These are phyloP conservation scores for Parapsyche elsis DNA, from an alignment of 1,140 invertebrate genomes.

Conservation along the genomic window DNA sequence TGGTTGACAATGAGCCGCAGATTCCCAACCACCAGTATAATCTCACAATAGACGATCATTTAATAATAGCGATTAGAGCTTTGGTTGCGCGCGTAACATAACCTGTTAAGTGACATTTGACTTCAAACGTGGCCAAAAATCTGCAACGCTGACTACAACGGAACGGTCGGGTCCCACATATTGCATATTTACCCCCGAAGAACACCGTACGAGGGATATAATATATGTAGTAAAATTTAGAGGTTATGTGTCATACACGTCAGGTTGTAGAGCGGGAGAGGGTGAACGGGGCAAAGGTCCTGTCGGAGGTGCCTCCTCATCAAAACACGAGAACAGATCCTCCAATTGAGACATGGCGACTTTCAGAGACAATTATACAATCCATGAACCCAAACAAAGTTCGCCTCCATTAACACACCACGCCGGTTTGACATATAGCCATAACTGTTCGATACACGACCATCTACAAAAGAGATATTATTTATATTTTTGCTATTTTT, in stretches of 20 bases:
- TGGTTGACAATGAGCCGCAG: no score
- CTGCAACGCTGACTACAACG: background rate
- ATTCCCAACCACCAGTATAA: no score
- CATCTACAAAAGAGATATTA: background rate
- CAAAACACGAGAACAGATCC: constrained; percentile 52
- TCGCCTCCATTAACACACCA: no score
- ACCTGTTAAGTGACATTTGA: background rate
- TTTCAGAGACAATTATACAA: no score
- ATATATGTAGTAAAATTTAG: background rate
- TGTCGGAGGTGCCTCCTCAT: constrained; percentile 35
- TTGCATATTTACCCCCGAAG: background rate
- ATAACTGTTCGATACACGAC: background rate
- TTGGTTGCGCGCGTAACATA: background rate
- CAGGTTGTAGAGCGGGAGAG: background rate
- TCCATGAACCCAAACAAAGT: no score
- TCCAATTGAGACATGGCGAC: constrained; percentile 42
- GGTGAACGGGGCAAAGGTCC: background rate
- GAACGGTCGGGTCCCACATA: background rate
- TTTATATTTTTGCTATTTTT: background rate
- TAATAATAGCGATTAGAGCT: background rate
- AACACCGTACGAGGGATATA: background rate
- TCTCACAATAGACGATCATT: background rate
- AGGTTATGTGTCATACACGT: background rate
- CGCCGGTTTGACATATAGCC: background rate
- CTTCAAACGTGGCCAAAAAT: background rate